These are phyloP conservation scores for Hirtodrosophila duncani DNA, from an alignment of 2,888 invertebrate species.

Conservation along the genomic window DNA sequence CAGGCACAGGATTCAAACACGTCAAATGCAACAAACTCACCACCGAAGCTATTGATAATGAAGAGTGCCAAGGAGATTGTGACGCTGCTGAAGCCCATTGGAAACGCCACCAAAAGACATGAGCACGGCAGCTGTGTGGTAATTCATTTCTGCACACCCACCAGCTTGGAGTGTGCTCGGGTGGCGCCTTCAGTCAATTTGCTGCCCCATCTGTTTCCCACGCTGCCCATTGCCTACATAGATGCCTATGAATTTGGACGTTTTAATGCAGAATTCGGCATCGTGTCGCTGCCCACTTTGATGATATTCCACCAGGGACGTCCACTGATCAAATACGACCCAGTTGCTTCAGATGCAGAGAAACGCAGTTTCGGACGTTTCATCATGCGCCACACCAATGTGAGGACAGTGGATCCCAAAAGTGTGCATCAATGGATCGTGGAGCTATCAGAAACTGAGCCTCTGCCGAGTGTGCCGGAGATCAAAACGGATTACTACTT, in stretches of 20 bases:
- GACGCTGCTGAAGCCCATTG: conserved; percentile 73
- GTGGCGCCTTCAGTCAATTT: conserved; percentile 95
- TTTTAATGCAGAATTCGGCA: conserved; percentile 94
- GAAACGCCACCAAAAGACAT: conserved; percentile 80
- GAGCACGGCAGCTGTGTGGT: conserved; percentile 86
- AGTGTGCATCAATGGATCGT: neutral
- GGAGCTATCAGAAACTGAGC: conserved; percentile 79
- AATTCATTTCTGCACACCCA: conserved; percentile 92
- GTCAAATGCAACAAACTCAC: neutral
- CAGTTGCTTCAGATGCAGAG: conserved; percentile 84
- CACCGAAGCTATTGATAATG: conserved; percentile 64
- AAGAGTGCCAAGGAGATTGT: conserved; percentile 74
- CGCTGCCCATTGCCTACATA: conserved; percentile 91
- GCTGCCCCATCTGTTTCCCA: conserved; percentile 90
- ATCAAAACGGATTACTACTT: conserved; percentile 89
- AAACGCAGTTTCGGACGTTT: conserved; percentile 89
- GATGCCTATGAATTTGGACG: conserved; percentile 91
- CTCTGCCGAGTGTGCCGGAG: conserved; percentile 87
- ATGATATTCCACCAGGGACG: conserved; percentile 94
- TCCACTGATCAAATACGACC: conserved; percentile 77
- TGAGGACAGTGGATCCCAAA: conserved; percentile 79
- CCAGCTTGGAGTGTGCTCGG: conserved; percentile 93
- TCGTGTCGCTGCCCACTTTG: conserved; percentile 92
- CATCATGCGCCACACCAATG: conserved; percentile 86
- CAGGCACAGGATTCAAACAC: conserved; percentile 31